Conservation (phyloP, 2,113 vertebrate genomes). For the Numida meleagris region DNA sequence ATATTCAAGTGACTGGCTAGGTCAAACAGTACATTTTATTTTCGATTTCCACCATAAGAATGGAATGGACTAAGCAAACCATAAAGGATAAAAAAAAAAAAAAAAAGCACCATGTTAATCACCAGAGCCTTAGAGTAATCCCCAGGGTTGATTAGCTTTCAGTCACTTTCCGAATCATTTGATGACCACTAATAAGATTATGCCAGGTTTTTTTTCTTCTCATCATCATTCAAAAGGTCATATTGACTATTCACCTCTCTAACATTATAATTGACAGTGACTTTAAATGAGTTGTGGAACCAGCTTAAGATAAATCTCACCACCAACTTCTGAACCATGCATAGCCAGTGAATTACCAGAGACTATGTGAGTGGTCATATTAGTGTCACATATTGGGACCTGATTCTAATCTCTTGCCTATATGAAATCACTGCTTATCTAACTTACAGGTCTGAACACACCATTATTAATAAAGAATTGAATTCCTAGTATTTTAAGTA, state of each 20-base stretch:
- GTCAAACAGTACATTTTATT: background rate
- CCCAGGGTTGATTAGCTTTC: slow-evolving; percentile 43
- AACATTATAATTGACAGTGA: background rate
- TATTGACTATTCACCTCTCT: slow-evolving; percentile 37
- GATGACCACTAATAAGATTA: slow-evolving; percentile 54
- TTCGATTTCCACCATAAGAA: background rate
- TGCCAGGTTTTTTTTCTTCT: background rate
- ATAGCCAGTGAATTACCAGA: background rate
- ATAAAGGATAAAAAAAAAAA: background rate
- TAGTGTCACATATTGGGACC: background rate
- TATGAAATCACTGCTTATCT: background rate
- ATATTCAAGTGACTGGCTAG: background rate
- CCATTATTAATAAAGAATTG: background rate
- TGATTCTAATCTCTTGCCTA: background rate
- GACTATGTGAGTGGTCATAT: background rate
- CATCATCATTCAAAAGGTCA: slow-evolving; percentile 35
- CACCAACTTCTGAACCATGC: background rate
- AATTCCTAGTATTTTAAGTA: background rate
- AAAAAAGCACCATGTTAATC: background rate
- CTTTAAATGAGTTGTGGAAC: background rate
- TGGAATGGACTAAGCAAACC: background rate
- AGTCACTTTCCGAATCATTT: slow-evolving; percentile 14
- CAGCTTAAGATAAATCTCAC: background rate
- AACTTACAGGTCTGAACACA: background rate
- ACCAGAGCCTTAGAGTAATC: slow-evolving; percentile 28